Conservation (phyloP, 2,113 vertebrate species). For the Equus quagga region DNA sequence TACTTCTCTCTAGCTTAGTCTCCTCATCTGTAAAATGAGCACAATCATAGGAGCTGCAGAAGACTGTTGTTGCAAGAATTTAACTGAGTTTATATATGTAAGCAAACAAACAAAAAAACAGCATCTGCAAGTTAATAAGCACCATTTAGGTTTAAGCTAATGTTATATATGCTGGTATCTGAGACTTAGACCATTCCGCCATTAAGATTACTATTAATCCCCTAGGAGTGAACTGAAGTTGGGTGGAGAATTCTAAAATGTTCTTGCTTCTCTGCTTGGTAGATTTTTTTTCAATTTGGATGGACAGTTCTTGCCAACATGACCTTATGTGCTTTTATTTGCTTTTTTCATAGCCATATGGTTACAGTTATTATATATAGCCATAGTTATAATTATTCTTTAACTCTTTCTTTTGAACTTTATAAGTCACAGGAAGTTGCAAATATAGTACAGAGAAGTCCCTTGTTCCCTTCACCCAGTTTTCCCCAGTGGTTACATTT, state of each 20-base stretch:
- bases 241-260: not conserved
- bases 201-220: not conserved
- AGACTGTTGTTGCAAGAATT: not conserved
- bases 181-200: not conserved
- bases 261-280: not conserved
- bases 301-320: not conserved
- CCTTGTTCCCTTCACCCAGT: not conserved
- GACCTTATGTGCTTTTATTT: not conserved
- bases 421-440: not conserved
- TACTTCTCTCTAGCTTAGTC: not conserved
- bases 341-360: not conserved
- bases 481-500: not conserved
- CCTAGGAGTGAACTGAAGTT: not conserved
- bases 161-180: not conserved
- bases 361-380: not conserved
- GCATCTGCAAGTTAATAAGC: not conserved
- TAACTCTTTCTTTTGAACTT: slow-evolving; percentile 15
- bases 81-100: not conserved
- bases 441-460: not conserved
- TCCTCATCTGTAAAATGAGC: not conserved
- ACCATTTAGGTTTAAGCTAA: not conserved
- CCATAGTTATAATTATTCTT: slow-evolving; percentile 2
- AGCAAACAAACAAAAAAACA: not conserved
- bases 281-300: not conserved
- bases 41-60: not conserved